phyloP scores from a whole-genome alignment of 2,888 invertebrate genomes.

The Drosophila paucipuncta region DNA sequence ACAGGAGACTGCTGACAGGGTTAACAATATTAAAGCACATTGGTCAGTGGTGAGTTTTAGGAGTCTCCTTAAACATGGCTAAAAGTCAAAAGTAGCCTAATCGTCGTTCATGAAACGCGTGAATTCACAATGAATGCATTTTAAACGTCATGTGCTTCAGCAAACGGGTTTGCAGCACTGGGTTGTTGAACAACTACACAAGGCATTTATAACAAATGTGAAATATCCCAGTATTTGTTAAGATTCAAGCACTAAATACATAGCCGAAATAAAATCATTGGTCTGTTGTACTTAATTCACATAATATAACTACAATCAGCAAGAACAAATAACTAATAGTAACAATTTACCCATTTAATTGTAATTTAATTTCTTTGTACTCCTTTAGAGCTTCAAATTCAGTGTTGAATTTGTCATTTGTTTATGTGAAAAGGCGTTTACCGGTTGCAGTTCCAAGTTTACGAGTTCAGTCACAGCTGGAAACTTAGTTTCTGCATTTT shows the following conservation, averaged over 20 bases:
- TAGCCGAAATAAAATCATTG: background rate
- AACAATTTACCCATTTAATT: background rate
- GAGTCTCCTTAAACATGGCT: background rate
- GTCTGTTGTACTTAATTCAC: background rate
- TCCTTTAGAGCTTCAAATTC: background rate
- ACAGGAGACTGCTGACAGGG: conserved; percentile 1
- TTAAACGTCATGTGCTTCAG: background rate
- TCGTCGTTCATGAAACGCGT: background rate
- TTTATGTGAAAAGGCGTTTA: background rate
- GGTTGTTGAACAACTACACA: background rate
- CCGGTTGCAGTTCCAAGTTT: background rate
- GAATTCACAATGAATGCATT: conserved; percentile 13
- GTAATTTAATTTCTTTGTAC: background rate
- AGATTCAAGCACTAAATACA: background rate
- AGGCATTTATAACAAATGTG: background rate
- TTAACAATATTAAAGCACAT: background rate
- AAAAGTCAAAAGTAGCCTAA: conserved; percentile 4
- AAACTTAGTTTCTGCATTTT: conserved; percentile 3
- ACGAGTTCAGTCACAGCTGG: background rate
- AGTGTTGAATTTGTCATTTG: background rate
- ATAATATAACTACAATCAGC: background rate
- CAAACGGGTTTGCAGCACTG: background rate
- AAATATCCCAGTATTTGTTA: background rate
- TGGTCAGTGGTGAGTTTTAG: background rate
- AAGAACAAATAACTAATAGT: background rate